Conservation (phyloP, 2,888 invertebrate genomes). For the Mesopsocus fuscifrons region DNA sequence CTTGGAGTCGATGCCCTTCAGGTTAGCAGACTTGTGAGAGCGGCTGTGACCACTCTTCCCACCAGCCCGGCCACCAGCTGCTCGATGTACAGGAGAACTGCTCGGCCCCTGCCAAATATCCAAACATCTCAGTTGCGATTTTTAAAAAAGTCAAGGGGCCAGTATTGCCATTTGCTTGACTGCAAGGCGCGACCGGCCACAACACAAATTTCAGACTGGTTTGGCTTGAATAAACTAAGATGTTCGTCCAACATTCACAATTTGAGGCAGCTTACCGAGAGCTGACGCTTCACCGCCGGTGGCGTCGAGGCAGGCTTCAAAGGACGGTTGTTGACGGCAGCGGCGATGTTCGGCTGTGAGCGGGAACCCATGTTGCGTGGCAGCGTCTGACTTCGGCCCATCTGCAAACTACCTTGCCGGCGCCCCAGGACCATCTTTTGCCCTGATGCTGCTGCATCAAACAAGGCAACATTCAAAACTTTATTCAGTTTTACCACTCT, state of each 20-base stretch:
- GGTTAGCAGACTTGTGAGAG: conserved; percentile 29
- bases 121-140: no score
- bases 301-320: conserved; percentile 62
- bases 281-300: conserved; percentile 67
- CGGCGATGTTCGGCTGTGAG: conserved; percentile 14
- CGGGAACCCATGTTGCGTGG: conserved; percentile 59
- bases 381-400: conserved; percentile 69
- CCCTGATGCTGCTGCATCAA: conserved; percentile 53
- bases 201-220: no score
- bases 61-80: conserved; percentile 12
- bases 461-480: conserved; percentile 13
- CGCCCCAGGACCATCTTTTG: conserved; percentile 60
- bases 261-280: conserved; percentile 50
- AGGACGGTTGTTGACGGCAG: conserved; percentile 24
- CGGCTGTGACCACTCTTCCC: conserved; percentile 10
- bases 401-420: conserved; percentile 42
- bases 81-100: conserved; percentile 22
- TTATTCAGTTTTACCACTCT: background rate
- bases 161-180: no score
- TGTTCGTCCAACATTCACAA: no score
- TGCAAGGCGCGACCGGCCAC: no score
- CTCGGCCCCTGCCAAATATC: conserved; percentile 23
- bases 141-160: no score
- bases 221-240: no score
- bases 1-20: conserved; percentile 80